Conservation (phyloP, 2,888 invertebrate species). For the Leptopilina drosophilae region DNA sequence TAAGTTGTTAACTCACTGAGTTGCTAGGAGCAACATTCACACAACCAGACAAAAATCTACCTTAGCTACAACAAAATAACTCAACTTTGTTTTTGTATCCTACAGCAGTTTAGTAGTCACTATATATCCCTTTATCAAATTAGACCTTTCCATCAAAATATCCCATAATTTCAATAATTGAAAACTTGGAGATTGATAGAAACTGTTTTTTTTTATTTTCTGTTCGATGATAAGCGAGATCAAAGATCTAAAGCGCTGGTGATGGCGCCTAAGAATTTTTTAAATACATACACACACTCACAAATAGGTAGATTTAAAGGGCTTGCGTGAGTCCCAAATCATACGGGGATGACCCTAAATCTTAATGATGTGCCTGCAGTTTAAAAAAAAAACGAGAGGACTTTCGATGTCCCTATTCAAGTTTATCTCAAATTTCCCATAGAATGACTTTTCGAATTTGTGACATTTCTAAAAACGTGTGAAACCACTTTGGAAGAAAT, state of each 20-base stretch:
- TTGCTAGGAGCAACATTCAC: too few relatives aligned
- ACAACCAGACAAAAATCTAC: too few relatives aligned
- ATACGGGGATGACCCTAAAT: conserved; percentile 18
- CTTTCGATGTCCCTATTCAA: neutral
- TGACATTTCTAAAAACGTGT: conserved; percentile 29
- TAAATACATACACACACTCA: neutral
- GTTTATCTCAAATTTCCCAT: conserved; percentile 11
- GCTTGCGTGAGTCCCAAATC: conserved; percentile 28
- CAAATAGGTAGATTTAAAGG: neutral
- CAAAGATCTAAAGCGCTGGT: neutral
- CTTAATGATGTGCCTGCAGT: neutral
- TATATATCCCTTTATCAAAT: too few relatives aligned
- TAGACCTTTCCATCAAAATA: too few relatives aligned
- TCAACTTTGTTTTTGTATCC: too few relatives aligned
- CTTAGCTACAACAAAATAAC: too few relatives aligned
- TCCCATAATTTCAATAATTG: too few relatives aligned
- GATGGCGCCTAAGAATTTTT: conserved; percentile 32
- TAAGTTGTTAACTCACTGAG: too few relatives aligned
- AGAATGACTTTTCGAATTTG: conserved; percentile 24
- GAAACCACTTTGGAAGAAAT: neutral
- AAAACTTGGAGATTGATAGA: neutral
- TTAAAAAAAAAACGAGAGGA: neutral
- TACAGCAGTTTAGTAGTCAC: too few relatives aligned
- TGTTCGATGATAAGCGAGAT: neutral
- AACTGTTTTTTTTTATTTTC: neutral